Conservation (phyloP, 2,797 vertebrate genomes). For the Oceanodroma leucorhoa region DNA sequence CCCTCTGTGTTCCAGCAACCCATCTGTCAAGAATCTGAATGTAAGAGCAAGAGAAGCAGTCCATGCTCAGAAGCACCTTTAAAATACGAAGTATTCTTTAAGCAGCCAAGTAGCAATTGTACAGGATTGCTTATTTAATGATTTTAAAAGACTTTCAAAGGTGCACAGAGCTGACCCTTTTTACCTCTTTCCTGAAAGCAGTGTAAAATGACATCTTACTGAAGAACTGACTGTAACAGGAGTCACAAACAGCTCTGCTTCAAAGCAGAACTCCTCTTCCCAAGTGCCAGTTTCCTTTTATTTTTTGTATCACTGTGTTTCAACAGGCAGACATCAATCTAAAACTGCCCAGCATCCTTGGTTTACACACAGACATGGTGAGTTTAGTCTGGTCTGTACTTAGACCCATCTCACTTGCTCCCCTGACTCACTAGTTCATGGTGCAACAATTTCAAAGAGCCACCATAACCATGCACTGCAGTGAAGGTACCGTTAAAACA, state of each 20-base stretch:
- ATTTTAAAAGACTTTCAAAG: background rate
- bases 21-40: background rate
- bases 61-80: background rate
- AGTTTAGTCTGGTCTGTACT: background rate
- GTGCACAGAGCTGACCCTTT: background rate
- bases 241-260: background rate
- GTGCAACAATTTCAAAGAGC: background rate
- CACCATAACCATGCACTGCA: rapidly evolving
- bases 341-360: background rate
- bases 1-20: background rate
- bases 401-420: background rate
- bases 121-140: background rate
- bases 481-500: background rate
- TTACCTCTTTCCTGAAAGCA: background rate
- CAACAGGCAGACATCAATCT: background rate
- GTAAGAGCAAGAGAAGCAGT: background rate
- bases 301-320: background rate
- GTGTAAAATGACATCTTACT: background rate
- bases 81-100: background rate
- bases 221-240: background rate
- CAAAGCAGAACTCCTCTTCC: background rate
- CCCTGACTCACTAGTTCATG: background rate
- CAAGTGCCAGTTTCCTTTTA: background rate
- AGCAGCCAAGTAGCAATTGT: background rate
- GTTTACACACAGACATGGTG: rapidly evolving